Conservation (phyloP, 2,888 invertebrate genomes). For the Drosophila hamatofila region DNA sequence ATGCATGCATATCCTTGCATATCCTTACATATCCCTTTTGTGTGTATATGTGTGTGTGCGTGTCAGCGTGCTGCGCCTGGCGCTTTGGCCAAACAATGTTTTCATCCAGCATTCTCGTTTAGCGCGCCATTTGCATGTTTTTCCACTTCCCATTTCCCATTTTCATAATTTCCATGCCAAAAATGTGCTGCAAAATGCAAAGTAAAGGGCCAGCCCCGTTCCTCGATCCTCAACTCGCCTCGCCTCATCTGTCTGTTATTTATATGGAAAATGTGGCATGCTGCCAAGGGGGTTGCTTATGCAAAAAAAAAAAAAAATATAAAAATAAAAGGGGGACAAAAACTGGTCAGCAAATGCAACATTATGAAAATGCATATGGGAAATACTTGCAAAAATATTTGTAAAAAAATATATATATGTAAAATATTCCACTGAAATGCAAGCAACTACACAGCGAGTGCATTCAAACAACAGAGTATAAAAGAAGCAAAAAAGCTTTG, state of each 20-base stretch:
- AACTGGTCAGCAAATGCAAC: conserved; percentile 35
- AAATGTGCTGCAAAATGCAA: conserved; percentile 60
- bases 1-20: conserved; percentile 71
- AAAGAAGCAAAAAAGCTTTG: neutral
- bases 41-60: conserved; percentile 34
- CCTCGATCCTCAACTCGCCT: neutral
- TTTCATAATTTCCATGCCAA: conserved; percentile 55
- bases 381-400: conserved; percentile 10
- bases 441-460: neutral
- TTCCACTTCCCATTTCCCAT: conserved; percentile 60
- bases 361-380: conserved; percentile 45
- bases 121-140: conserved; percentile 76
- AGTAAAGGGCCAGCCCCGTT: conserved; percentile 56
- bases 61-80: conserved; percentile 44
- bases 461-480: neutral
- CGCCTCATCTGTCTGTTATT: conserved; percentile 41
- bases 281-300: conserved; percentile 57
- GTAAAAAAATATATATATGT: conserved; percentile 1
- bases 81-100: conserved; percentile 73
- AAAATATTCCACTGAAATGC: conserved; percentile 7
- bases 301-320: conserved; percentile 21
- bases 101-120: conserved; percentile 41
- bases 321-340: conserved; percentile 17
- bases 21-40: conserved; percentile 50
- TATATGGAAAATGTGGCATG: conserved; percentile 52